Conservation (phyloP, 2,113 vertebrate genomes). For the Zapornia atra region DNA sequence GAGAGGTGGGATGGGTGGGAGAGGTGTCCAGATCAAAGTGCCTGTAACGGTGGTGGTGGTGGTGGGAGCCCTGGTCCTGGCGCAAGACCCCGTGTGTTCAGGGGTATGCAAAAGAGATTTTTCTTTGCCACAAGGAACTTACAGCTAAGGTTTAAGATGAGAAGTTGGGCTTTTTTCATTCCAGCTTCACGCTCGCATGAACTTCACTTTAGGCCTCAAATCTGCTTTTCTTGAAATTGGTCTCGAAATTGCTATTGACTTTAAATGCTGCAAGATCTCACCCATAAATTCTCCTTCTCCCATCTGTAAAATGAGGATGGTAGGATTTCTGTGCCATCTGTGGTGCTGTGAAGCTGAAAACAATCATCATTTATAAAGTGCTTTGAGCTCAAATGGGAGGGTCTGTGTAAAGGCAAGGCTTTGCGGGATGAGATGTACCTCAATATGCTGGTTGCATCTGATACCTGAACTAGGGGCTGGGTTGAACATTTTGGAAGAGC, state of each 20-base stretch:
- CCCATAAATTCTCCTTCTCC: conserved; percentile 40
- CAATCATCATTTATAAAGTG: conserved; percentile 52
- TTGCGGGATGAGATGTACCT: conserved; percentile 5
- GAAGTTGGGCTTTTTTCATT: not conserved
- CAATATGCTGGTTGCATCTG: not conserved
- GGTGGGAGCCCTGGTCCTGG: not conserved
- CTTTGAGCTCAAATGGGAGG: conserved; percentile 11
- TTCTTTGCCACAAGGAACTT: not conserved
- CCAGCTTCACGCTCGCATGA: not conserved
- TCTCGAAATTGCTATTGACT: conserved; percentile 6
- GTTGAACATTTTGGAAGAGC: not conserved
- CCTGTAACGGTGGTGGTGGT: not conserved
- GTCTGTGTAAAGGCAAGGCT: conserved; percentile 14
- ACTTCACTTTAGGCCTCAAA: conserved; percentile 1
- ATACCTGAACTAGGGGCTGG: not conserved
- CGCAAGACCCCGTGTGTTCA: not conserved
- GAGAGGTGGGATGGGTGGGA: not conserved
- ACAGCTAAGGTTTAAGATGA: not conserved
- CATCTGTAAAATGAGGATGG: conserved; percentile 23
- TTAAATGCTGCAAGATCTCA: conserved; percentile 14
- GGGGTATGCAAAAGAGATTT: not conserved
- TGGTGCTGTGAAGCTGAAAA: conserved; percentile 50
- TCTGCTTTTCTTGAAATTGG: conserved; percentile 19
- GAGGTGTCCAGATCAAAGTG: not conserved
- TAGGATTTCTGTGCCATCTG: conserved; percentile 58